Percentiles rank a stretch among this genome's conserved stretches.
These are phyloP conservation scores for Rhagium mordax DNA, from an alignment of 2,888 invertebrate species.

Conservation along the genomic window DNA sequence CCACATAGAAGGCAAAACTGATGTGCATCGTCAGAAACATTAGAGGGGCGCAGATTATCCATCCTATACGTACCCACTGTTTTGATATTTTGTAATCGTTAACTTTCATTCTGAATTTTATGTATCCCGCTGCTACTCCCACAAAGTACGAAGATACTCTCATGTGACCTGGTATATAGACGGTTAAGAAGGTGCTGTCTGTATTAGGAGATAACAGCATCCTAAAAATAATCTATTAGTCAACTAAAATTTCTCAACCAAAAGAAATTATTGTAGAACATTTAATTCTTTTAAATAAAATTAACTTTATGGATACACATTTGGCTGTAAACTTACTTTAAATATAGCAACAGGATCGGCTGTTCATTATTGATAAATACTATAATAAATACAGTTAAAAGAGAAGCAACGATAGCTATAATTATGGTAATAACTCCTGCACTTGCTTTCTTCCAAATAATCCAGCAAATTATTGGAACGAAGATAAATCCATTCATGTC, in stretches of 20 bases:
- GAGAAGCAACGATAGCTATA: slow-evolving; percentile 53
- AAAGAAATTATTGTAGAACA: neutral
- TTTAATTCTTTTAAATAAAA: no score
- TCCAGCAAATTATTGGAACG: slow-evolving; percentile 56
- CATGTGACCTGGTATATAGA: slow-evolving; percentile 65
- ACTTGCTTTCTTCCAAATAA: slow-evolving; percentile 59
- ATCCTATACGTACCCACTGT: slow-evolving; percentile 52
- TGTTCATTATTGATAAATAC: slow-evolving; percentile 59
- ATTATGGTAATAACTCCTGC: slow-evolving; percentile 52
- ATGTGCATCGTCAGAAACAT: slow-evolving; percentile 58
- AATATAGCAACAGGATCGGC: slow-evolving; percentile 61
- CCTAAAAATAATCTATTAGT: slow-evolving; percentile 44
- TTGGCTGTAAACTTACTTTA: slow-evolving; percentile 60
- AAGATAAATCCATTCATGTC: slow-evolving; percentile 58
- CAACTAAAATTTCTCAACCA: neutral
- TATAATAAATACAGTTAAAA: slow-evolving; percentile 57
- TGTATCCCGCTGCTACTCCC: slow-evolving; percentile 62
- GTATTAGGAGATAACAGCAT: slow-evolving; percentile 60
- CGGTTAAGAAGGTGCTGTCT: slow-evolving; percentile 57
- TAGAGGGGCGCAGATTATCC: slow-evolving; percentile 56
- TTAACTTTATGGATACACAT: no score
- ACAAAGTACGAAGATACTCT: slow-evolving; percentile 63
- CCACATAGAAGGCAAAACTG: slow-evolving; percentile 62
- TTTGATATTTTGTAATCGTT: slow-evolving; percentile 55
- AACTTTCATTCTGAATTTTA: slow-evolving; percentile 59